A percentile compares a stretch with the other conserved stretches of the same genome.
phyloP scores from a whole-genome alignment of 64 coral and sea anemone genomes.

The Orbicella faveolata region DNA sequence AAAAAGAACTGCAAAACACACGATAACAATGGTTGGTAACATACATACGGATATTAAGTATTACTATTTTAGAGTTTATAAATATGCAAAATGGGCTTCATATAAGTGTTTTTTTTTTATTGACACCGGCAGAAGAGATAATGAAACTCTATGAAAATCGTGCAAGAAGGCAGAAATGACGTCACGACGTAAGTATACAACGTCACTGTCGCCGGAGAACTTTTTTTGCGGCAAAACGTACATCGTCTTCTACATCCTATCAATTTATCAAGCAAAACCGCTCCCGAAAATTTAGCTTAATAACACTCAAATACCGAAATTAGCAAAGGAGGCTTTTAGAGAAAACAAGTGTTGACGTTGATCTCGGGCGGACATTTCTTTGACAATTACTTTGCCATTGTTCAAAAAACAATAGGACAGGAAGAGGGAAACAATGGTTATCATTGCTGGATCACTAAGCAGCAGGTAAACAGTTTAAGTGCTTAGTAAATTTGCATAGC shows the following conservation, averaged over 20 bases:
- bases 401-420: background rate
- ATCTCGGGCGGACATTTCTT: background rate
- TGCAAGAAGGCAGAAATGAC: background rate
- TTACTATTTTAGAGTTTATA: background rate
- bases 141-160: background rate
- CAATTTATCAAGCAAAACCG: no score
- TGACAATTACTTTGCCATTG: background rate
- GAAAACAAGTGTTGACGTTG: background rate
- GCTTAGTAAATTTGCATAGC: conserved; percentile 7
- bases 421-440: background rate
- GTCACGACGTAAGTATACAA: background rate
- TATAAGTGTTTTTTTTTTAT: background rate
- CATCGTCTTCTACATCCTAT: no score
- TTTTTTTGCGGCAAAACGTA: no score
- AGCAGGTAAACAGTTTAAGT: conserved; percentile 10
- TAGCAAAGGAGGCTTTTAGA: background rate
- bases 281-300: no score
- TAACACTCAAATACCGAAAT: no score
- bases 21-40: background rate
- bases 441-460: conserved; percentile 13
- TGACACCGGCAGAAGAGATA: background rate
- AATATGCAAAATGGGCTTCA: background rate
- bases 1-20: background rate
- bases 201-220: background rate
- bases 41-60: background rate